These are phyloP conservation scores for Synergus umbraculus DNA, from an alignment of 2,888 invertebrate genomes.

Conservation along the genomic window DNA sequence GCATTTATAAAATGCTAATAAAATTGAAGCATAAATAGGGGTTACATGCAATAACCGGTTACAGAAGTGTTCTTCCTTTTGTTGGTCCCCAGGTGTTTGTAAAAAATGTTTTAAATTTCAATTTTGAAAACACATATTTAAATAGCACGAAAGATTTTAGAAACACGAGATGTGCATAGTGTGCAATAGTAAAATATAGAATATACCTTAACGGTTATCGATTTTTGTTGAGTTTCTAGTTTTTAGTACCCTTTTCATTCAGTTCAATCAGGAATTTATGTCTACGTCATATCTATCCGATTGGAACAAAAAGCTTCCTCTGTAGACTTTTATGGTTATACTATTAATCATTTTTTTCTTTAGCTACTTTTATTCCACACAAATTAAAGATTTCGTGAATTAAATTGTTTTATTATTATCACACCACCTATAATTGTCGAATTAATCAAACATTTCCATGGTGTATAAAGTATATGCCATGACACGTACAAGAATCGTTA, in stretches of 20 bases:
- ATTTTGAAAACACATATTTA: not conserved
- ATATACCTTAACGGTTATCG: conserved; percentile 38
- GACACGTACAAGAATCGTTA: not conserved
- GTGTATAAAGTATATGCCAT: not conserved
- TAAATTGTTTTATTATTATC: not conserved
- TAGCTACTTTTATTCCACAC: not conserved
- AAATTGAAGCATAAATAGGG: not conserved
- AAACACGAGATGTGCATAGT: not conserved
- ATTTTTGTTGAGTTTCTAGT: conserved; percentile 21
- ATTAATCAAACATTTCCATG: no score
- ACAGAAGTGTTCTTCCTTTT: no score
- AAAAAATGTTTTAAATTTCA: no score
- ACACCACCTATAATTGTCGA: not conserved
- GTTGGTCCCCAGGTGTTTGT: no score
- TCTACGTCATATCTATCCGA: conserved; percentile 25
- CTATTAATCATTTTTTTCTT: not conserved
- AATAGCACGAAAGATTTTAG: not conserved
- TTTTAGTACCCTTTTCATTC: conserved; percentile 20
- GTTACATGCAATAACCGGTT: no score
- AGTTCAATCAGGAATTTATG: conserved; percentile 35
- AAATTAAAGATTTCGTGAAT: not conserved
- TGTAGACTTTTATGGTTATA: not conserved
- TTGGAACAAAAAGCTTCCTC: not conserved
- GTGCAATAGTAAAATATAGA: not conserved
- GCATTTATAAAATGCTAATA: not conserved